Conservation (phyloP, 2,888 invertebrate genomes). For the Scelioninae gen. 1 region DNA sequence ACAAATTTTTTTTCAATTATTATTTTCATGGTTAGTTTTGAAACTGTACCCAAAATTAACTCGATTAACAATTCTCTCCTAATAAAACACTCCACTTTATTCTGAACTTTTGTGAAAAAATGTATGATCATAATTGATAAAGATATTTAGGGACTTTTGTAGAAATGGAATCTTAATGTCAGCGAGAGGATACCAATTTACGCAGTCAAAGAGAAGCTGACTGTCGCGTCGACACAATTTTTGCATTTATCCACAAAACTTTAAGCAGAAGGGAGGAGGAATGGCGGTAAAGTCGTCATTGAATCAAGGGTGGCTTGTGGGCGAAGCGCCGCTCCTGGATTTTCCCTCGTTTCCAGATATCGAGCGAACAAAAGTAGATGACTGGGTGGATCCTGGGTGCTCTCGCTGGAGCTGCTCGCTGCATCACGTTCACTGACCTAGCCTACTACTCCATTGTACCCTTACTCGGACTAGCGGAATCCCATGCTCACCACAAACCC, state of each 20-base stretch:
- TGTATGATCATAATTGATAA: no score
- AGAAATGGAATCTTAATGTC: no score
- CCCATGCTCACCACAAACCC: conserved; percentile 46
- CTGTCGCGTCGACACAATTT: conserved; percentile 4
- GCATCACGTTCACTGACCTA: conserved; percentile 80
- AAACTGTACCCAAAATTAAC: no score
- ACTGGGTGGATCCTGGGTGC: conserved; percentile 76
- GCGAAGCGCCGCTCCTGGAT: conserved; percentile 57
- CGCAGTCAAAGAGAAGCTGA: no score
- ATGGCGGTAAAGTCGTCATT: conserved; percentile 18
- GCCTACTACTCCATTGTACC: conserved; percentile 73
- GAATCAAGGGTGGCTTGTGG: conserved; percentile 39
- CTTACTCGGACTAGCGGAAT: conserved; percentile 54
- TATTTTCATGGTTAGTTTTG: no score
- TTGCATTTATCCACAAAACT: conserved; percentile 16
- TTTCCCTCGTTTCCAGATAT: conserved; percentile 79
- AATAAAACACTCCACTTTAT: no score
- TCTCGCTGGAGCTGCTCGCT: conserved; percentile 76
- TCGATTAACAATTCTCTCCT: no score
- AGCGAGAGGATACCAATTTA: no score
- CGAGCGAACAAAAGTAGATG: conserved; percentile 78
- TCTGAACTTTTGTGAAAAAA: no score
- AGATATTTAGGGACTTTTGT: no score
- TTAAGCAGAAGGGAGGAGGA: neutral
- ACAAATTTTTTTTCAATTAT: no score